phyloP scores from a whole-genome alignment of 2,113 vertebrate genomes.

The Morone chrysops region DNA sequence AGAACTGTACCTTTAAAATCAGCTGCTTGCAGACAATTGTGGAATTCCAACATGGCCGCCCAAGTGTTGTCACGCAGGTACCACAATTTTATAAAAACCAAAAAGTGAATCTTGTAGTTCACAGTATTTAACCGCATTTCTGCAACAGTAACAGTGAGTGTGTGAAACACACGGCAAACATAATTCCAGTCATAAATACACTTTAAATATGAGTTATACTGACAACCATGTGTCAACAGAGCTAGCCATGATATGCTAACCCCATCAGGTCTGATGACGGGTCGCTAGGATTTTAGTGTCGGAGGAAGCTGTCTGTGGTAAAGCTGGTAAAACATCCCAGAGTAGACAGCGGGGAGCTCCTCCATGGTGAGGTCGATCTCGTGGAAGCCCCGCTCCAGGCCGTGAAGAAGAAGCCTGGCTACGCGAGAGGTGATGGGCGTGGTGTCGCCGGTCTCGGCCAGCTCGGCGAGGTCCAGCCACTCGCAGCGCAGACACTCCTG shows the following conservation, averaged over 20 bases:
- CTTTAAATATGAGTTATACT: constrained; percentile 28
- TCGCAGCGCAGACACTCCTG: constrained; percentile 92
- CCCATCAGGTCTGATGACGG: too few species aligned
- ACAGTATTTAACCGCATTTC: constrained; percentile 6
- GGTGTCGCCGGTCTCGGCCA: constrained; percentile 76
- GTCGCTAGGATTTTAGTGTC: neutral
- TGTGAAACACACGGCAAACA: constrained; percentile 14
- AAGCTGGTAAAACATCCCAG: constrained; percentile 90
- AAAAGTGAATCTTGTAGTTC: constrained; percentile 1
- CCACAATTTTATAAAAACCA: neutral
- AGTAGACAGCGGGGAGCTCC: constrained; percentile 88
- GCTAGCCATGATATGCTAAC: neutral
- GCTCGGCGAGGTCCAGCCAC: constrained; percentile 89
- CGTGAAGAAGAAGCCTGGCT: constrained; percentile 88
- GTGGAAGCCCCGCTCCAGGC: constrained; percentile 88
- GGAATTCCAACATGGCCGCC: neutral
- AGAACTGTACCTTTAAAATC: neutral
- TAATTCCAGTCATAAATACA: constrained; percentile 44
- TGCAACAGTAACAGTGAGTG: constrained; percentile 21
- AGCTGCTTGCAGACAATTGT: neutral
- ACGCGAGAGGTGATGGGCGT: constrained; percentile 90
- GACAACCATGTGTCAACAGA: neutral
- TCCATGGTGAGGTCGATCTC: constrained; percentile 89
- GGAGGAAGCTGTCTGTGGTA: constrained; percentile 89
- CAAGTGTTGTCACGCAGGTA: neutral